Percentiles rank a stretch among this genome's conserved stretches.
These are phyloP conservation scores for Brachycybe producta DNA, from an alignment of 2,888 invertebrate species.

Conservation along the genomic window DNA sequence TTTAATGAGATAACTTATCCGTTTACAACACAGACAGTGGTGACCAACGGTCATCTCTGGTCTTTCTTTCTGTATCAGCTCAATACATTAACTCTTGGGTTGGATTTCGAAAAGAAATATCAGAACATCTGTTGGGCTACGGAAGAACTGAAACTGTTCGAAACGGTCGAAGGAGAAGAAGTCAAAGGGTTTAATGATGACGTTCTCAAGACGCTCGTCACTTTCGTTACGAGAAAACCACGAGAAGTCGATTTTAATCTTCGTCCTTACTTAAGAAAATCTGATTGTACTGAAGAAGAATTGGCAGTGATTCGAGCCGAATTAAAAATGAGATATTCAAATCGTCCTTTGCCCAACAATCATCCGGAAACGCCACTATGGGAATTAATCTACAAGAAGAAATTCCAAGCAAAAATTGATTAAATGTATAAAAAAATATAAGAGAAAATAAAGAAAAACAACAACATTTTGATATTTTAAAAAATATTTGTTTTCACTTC, in stretches of 20 bases:
- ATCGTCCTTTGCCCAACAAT: too few species aligned
- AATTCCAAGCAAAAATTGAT: neutral
- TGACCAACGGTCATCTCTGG: constrained; percentile 78
- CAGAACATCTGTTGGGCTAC: constrained; percentile 71
- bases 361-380: neutral
- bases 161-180: constrained; percentile 41
- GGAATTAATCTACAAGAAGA: neutral
- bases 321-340: neutral
- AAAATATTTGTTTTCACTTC: too few species aligned
- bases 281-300: neutral
- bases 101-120: constrained; percentile 43
- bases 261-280: too few species aligned
- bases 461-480: too few species aligned
- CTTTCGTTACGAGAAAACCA: neutral
- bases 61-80: constrained; percentile 82
- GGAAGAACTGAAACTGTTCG: constrained; percentile 56
- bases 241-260: too few species aligned
- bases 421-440: too few species aligned
- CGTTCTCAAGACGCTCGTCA: constrained; percentile 54
- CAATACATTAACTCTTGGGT: constrained; percentile 47
- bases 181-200: constrained; percentile 60
- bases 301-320: neutral
- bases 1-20: constrained; percentile 86
- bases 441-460: too few species aligned
- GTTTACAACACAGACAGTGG: constrained; percentile 68